Conservation (phyloP, 1,140 invertebrate species). For the Parasteatoda tepidariorum region DNA sequence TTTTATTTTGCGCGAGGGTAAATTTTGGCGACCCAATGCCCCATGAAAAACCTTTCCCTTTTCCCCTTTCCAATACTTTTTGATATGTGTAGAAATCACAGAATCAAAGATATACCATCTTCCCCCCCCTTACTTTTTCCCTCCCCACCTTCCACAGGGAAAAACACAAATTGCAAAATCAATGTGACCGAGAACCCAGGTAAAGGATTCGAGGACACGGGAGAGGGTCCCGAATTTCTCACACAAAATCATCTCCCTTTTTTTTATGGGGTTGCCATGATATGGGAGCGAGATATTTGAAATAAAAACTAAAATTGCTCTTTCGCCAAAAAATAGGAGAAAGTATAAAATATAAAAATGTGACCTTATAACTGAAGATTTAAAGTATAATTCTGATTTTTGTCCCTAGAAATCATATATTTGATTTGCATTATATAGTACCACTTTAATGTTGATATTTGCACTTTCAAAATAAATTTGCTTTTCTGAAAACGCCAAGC, state of each 20-base stretch:
- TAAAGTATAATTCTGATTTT: too few species aligned
- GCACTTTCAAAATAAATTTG: too few species aligned
- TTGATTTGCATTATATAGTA: too few species aligned
- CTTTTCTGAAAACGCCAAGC: too few species aligned
- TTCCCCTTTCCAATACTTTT: background rate
- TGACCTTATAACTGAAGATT: background rate
- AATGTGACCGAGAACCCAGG: slow-evolving; percentile 58
- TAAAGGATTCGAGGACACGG: slow-evolving; percentile 50
- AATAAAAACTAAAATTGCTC: background rate
- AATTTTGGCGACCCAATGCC: slow-evolving; percentile 50
- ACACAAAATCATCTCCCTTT: slow-evolving; percentile 51
- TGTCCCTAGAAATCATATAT: too few species aligned
- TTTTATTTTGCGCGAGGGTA: slow-evolving; percentile 28
- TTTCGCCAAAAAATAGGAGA: background rate
- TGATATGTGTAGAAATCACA: background rate
- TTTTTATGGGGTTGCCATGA: slow-evolving; percentile 41
- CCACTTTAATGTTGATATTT: too few species aligned
- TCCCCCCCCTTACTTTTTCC: slow-evolving; percentile 6
- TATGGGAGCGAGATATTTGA: background rate
- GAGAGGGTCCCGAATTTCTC: slow-evolving; percentile 44
- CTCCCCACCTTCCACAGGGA: background rate
- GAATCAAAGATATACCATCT: slow-evolving; percentile 40
- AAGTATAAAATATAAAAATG: background rate
- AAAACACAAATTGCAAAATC: slow-evolving; percentile 54
- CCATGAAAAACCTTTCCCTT: slow-evolving; percentile 11